Conservation (phyloP, 1,140 invertebrate genomes). For the Lordiphosa collinella region DNA sequence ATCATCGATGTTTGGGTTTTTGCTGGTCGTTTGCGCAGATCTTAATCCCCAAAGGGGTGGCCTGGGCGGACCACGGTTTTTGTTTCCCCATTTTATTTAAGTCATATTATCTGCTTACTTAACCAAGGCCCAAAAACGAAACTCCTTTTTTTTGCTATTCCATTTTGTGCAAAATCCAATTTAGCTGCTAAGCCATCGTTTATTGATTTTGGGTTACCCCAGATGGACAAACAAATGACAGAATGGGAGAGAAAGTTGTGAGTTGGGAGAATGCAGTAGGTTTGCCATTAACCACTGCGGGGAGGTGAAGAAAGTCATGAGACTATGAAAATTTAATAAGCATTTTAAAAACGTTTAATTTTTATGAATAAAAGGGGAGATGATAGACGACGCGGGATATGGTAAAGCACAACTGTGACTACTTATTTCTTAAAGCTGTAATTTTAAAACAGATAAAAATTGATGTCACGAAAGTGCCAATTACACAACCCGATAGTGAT, state of each 20-base stretch:
- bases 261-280: not conserved
- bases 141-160: conserved; percentile 15
- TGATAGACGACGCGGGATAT: too few relatives aligned
- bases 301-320: not conserved
- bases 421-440: too few relatives aligned
- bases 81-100: conserved; percentile 23
- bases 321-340: conserved; percentile 21
- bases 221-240: conserved; percentile 4
- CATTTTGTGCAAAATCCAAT: conserved; percentile 55
- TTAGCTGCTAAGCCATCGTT: conserved; percentile 60
- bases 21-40: conserved; percentile 16
- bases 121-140: conserved; percentile 2
- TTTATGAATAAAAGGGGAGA: not conserved
- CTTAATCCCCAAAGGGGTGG: conserved; percentile 47
- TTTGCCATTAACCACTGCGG: conserved; percentile 27
- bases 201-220: conserved; percentile 49
- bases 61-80: too few relatives aligned
- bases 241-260: not conserved
- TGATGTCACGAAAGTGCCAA: not conserved
- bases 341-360: conserved; percentile 26
- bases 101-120: conserved; percentile 63
- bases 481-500: too few relatives aligned
- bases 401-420: too few relatives aligned
- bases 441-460: not conserved
- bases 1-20: conserved; percentile 36